A percentile compares a stretch with the other conserved stretches of the same genome.
These are phyloP conservation scores for Alfaro cultratus DNA, from an alignment of 2,797 vertebrate genomes.

Conservation along the genomic window DNA sequence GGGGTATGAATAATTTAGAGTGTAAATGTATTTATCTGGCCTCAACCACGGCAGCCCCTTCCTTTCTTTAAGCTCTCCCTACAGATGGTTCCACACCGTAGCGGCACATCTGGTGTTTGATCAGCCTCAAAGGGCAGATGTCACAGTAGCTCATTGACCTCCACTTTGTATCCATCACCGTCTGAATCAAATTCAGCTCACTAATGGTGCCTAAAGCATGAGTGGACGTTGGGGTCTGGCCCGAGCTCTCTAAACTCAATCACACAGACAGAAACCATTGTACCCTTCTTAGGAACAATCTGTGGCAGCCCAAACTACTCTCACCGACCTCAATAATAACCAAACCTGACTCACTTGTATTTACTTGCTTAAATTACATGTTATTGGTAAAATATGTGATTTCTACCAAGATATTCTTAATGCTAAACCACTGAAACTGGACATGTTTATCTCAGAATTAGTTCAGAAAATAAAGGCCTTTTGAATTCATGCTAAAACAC, in stretches of 20 bases:
- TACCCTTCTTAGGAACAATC: not conserved
- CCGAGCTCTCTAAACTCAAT: conserved; percentile 1
- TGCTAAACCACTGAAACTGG: not conserved
- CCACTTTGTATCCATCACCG: not conserved
- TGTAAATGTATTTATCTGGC: not conserved
- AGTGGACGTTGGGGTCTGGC: not conserved
- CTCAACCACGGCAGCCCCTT: not conserved
- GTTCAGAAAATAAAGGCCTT: not conserved
- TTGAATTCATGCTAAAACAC: not conserved
- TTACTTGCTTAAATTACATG: not conserved
- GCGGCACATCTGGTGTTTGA: conserved; percentile 3
- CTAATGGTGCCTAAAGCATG: conserved; percentile 4
- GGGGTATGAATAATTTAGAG: not conserved
- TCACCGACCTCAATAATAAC: not conserved
- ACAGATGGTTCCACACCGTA: not conserved
- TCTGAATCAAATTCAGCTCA: conserved; percentile 9
- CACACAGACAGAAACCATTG: not conserved
- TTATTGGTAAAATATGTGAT: not conserved
- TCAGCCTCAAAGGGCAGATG: conserved; percentile 5
- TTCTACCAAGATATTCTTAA: not conserved
- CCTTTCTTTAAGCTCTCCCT: not conserved
- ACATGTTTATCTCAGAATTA: not conserved
- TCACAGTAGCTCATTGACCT: not conserved
- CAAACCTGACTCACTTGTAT: not conserved
- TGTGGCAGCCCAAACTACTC: not conserved